Base-by-base conservation (phyloP, 2,888 invertebrate species). In the Sabatieria punctata region DNA sequence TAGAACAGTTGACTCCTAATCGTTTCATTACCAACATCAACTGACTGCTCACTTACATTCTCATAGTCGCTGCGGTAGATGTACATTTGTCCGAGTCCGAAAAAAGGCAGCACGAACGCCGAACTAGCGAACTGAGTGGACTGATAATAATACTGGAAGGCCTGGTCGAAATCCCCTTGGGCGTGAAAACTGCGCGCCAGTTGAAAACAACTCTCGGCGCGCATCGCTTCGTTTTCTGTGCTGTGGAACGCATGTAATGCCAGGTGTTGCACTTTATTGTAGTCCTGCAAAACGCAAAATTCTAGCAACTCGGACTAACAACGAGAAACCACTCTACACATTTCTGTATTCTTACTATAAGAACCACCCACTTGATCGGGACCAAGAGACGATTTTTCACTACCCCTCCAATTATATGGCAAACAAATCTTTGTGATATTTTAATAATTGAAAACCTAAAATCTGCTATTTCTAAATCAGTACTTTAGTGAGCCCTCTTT, bases 1-100 rank as follows among this genome's bases (percentile, higher is more conserved):
- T 88, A 51, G 39, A 57, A 60, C 41, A 59, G 33, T n/a, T n/a
- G n/a, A 13, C 33, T n/a, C 33, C n/a, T n/a, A 33, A n/a, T 33
- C n/a, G 11, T 33, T 13, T 33, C 11, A 33, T 13, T 33, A 13
- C 33, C n/a, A 13, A 33, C n/a, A 33, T 13, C 11, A 33, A 33
- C 33, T 33, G n/a, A 33, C n/a, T 33, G 33, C n/a, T 33, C n/a
- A 33, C 11, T 33, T 33, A 72, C 72, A 58, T 73, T 72, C 51
- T 91, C 89, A 1, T 81, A 78, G 64, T 97, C 95, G 1, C 86
- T 86, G 64, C 93, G 76, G 65, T 91, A 85, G 55, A 99, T 89
- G 65, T 97, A 95, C 91, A 99, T 95, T 68, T 99, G 97, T 1
- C 97, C 97, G 0, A 99, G 74, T 0, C 97, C 97, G 68, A 88